Conservation (phyloP, 1,140 invertebrate genomes). For the Pristionchus pacificus region DNA sequence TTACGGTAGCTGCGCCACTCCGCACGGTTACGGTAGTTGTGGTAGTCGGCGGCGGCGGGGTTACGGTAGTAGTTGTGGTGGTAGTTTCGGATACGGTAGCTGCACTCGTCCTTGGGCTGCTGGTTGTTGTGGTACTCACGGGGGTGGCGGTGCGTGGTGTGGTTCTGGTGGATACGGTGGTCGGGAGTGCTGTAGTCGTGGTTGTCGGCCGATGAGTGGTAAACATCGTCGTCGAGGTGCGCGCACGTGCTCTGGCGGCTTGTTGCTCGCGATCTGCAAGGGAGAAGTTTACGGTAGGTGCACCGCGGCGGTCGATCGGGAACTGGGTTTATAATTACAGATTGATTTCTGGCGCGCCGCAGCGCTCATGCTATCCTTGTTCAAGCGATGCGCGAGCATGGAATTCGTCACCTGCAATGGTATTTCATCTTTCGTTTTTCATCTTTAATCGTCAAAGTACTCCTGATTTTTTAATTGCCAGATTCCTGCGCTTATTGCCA, state of each 20-base stretch:
- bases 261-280: neutral
- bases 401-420: slow-evolving; percentile 12
- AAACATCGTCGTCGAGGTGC: slow-evolving; percentile 7
- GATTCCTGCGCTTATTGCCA: slow-evolving; percentile 9
- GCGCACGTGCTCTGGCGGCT: neutral
- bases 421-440: neutral
- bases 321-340: neutral
- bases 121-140: neutral
- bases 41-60: neutral
- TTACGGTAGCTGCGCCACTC: neutral
- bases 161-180: slow-evolving; percentile 7
- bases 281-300: neutral
- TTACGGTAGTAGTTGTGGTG: too few species aligned
- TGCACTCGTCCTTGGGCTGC: too few species aligned
- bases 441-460: neutral
- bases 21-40: neutral
- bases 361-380: neutral
- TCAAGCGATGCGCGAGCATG: neutral
- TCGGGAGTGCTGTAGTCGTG: neutral
- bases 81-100: too few species aligned
- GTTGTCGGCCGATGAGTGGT: slow-evolving; percentile 8
- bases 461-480: neutral
- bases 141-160: slow-evolving; percentile 7
- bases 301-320: neutral
- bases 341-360: neutral